Evolutionary conservation across 2,888 invertebrate species (phyloP).

Genomic region (Paralinhomoeus sp.): DNA sequence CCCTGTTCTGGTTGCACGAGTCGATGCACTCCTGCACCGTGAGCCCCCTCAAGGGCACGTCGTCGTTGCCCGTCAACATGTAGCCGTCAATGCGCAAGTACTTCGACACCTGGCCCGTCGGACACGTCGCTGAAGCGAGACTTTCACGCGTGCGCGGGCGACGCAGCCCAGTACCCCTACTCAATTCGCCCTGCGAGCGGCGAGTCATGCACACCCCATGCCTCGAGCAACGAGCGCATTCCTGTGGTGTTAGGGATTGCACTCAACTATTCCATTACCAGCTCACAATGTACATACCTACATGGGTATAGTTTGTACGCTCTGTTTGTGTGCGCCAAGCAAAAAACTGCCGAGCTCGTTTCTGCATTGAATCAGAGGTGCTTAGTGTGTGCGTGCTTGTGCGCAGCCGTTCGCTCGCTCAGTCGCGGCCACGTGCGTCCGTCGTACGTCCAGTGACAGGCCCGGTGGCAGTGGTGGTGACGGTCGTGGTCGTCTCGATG

Average conservation of each 20-base stretch:
- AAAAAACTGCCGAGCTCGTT: too few species aligned
- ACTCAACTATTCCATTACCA: too few species aligned
- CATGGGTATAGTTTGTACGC: too few species aligned
- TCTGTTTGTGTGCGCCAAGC: too few species aligned
- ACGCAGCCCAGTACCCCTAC: background rate
- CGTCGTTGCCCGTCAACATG: slow-evolving; percentile 14
- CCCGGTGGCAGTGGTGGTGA: background rate
- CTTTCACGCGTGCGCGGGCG: background rate
- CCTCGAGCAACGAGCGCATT: too few species aligned
- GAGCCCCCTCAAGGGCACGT: slow-evolving; percentile 5
- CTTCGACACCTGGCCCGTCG: slow-evolving; percentile 7
- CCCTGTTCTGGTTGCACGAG: slow-evolving; percentile 10
- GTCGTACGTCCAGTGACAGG: background rate
- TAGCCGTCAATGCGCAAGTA: slow-evolving; percentile 20
- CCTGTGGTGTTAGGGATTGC: too few species aligned
- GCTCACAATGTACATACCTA: too few species aligned
- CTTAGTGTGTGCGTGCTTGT: too few species aligned
- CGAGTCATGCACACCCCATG: too few species aligned
- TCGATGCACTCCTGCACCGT: background rate
- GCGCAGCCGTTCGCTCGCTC: too few species aligned
- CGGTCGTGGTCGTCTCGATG: background rate
- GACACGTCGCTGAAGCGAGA: slow-evolving; percentile 1
- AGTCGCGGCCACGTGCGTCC: background rate
- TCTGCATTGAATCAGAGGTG: too few species aligned
- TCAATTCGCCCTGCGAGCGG: background rate